Conservation (phyloP, 2,797 vertebrate species). For the Enteromius unitaeniatus region DNA sequence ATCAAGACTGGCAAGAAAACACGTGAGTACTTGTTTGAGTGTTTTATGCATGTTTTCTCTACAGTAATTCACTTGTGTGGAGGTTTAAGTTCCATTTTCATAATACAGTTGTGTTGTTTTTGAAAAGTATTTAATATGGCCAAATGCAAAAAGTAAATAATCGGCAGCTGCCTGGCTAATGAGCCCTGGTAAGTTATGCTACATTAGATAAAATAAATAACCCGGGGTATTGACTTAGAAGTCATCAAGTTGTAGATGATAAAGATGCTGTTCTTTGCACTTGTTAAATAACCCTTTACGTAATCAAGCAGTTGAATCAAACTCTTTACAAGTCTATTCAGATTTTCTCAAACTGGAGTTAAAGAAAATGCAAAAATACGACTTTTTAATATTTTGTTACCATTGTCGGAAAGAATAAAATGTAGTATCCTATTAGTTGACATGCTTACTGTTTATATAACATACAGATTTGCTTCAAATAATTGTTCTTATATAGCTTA, state of each 20-base stretch:
- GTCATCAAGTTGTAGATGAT: neutral
- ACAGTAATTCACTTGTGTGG: too few species aligned
- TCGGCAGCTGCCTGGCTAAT: neutral
- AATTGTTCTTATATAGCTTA: neutral
- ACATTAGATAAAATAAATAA: neutral
- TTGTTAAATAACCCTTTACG: neutral
- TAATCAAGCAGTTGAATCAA: neutral
- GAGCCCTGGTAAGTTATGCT: neutral
- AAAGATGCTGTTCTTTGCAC: neutral
- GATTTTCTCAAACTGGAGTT: neutral
- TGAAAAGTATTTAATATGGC: neutral
- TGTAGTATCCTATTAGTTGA: neutral
- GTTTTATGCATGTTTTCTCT: neutral
- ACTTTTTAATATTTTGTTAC: too few species aligned
- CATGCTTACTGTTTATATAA: neutral
- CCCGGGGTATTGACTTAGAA: neutral
- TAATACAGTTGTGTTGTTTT: neutral
- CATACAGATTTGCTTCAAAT: neutral
- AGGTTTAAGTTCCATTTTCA: neutral
- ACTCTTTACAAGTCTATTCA: neutral
- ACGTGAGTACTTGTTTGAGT: slow-evolving; percentile 68
- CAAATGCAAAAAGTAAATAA: neutral
- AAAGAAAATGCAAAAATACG: neutral
- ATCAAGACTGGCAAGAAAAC: slow-evolving; percentile 67
- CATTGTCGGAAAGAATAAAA: neutral